Conservation (phyloP, 2,888 invertebrate genomes). For the Stenotaenia linearis region DNA sequence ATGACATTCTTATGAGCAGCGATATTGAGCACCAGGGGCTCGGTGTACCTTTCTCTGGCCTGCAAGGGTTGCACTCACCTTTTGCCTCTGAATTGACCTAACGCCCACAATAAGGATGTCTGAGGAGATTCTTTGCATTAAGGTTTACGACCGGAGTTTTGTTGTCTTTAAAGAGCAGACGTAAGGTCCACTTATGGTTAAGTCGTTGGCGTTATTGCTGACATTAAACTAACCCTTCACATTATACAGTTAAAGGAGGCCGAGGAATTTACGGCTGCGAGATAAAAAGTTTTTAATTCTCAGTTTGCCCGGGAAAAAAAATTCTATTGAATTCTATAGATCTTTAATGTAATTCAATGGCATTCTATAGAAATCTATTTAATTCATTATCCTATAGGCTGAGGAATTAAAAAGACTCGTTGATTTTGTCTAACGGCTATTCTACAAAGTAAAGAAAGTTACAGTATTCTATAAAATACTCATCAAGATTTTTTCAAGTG, state of each 20-base stretch:
- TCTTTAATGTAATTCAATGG: too few relatives aligned
- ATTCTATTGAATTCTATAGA: too few relatives aligned
- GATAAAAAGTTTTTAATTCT: too few relatives aligned
- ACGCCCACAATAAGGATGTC: not conserved
- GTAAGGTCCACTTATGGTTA: conserved; percentile 1
- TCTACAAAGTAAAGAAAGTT: too few relatives aligned
- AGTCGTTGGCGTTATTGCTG: not conserved
- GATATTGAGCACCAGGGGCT: not conserved
- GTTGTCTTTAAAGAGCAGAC: not conserved
- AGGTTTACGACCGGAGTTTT: not conserved
- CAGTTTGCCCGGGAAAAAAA: too few relatives aligned
- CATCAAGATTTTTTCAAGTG: too few relatives aligned
- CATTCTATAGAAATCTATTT: too few relatives aligned
- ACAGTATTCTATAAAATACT: too few relatives aligned
- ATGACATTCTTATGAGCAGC: not conserved
- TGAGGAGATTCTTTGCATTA: not conserved
- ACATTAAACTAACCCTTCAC: not conserved
- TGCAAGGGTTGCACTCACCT: not conserved
- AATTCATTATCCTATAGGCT: too few relatives aligned
- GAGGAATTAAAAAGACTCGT: too few relatives aligned
- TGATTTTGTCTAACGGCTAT: too few relatives aligned
- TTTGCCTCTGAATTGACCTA: not conserved
- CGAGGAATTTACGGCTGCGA: too few relatives aligned
- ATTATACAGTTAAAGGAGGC: not conserved
- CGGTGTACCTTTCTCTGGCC: not conserved